Evolutionary conservation across 2,797 vertebrate genomes (phyloP).

Genomic region (Basileuterus tristriatus): DNA sequence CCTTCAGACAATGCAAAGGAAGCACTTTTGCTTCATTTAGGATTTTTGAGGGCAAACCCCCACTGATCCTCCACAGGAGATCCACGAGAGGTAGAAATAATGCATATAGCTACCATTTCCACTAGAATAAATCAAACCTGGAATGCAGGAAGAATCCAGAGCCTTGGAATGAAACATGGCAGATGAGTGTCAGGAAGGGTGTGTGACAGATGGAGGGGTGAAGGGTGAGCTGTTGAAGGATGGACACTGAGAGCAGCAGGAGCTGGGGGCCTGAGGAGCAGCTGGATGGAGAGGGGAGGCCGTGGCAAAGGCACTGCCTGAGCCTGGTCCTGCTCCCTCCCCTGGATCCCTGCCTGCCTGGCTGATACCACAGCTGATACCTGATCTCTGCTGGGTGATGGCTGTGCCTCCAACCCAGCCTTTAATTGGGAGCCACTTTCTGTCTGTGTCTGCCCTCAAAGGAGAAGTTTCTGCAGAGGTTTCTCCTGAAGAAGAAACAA

Average conservation of each 20-base stretch:
- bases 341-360: not conserved
- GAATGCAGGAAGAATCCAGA: not conserved
- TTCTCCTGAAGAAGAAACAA: conserved; percentile 24
- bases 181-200: not conserved
- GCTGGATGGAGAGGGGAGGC: not conserved
- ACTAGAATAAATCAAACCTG: not conserved
- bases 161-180: not conserved
- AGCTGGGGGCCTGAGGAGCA: not conserved
- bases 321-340: not conserved
- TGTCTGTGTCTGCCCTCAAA: conserved; percentile 20
- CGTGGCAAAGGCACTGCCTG: not conserved
- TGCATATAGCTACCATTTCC: not conserved
- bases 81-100: not conserved
- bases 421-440: conserved; percentile 4
- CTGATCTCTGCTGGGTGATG: not conserved
- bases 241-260: not conserved
- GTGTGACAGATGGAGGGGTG: not conserved
- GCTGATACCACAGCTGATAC: not conserved
- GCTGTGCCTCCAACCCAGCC: not conserved
- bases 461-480: conserved; percentile 22
- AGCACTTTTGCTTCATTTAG: not conserved
- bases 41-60: not conserved
- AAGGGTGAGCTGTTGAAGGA: not conserved
- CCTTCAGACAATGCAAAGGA: not conserved
- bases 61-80: not conserved